Conservation (phyloP, 2,797 vertebrate species). For the Schizothorax lantsangensis region DNA sequence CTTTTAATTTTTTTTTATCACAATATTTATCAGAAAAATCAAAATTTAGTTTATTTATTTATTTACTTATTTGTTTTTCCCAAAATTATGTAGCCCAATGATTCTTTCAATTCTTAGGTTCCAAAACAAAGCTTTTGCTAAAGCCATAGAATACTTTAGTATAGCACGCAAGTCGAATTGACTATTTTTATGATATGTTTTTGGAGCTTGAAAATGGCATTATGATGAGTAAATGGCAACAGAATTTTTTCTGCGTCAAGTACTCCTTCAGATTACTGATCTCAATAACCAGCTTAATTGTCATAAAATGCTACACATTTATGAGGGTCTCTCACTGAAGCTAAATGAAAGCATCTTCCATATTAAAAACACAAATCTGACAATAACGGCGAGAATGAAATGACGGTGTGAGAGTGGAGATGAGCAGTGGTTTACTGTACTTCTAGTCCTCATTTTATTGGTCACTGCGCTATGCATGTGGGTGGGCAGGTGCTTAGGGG, state of each 20-base stretch:
- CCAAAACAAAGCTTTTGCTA: constrained; percentile 1
- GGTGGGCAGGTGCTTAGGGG: constrained; percentile 38
- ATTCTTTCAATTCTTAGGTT: constrained; percentile 68
- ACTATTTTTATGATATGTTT: not conserved
- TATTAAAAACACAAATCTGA: constrained; percentile 67
- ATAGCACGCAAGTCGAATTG: not conserved
- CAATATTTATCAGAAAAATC: not conserved
- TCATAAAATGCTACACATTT: constrained; percentile 72
- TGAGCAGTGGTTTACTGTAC: constrained; percentile 66
- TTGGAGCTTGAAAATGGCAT: not conserved
- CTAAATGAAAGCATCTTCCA: constrained; percentile 68
- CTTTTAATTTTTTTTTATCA: not conserved
- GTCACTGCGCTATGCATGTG: constrained; percentile 42
- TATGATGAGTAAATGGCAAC: not conserved
- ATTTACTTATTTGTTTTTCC: not conserved
- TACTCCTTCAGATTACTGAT: constrained; percentile 57
- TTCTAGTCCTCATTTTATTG: constrained; percentile 68
- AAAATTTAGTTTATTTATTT: not conserved
- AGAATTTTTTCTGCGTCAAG: not conserved
- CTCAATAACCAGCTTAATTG: constrained; percentile 61
- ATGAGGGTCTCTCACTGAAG: constrained; percentile 69
- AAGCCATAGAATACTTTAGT: no score
- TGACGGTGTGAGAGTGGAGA: constrained; percentile 67
- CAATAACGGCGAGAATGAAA: constrained; percentile 14
- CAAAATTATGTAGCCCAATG: constrained; percentile 19